Evolutionary conservation across 2,888 invertebrate genomes (phyloP).

Genomic region (Minunthozetes semirufus): DNA sequence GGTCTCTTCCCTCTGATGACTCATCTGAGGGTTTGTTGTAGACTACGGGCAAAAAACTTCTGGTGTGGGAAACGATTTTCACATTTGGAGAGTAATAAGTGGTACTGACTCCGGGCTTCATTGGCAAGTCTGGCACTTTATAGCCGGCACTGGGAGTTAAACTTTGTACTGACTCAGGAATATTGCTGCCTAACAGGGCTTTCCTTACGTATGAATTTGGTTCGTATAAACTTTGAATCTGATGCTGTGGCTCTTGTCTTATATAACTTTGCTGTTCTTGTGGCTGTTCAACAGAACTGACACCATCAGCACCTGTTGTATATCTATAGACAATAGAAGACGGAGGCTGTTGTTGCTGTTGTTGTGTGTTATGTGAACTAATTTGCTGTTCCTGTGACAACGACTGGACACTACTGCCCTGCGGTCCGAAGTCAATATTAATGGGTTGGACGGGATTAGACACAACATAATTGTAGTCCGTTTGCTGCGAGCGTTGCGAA

Average conservation of each 20-base stretch:
- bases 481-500: background rate
- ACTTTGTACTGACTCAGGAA: background rate
- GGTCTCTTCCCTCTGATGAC: background rate
- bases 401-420: background rate
- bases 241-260: background rate
- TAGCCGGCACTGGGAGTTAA: background rate
- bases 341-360: background rate
- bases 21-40: background rate
- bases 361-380: background rate
- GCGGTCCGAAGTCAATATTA: background rate
- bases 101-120: background rate
- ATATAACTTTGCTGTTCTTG: background rate
- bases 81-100: constrained; percentile 1
- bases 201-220: background rate
- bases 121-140: background rate
- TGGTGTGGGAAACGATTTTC: constrained; percentile 7
- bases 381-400: background rate
- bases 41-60: background rate
- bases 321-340: background rate
- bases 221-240: background rate
- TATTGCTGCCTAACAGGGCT: background rate
- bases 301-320: background rate
- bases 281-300: background rate
- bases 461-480: background rate
- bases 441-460: background rate